A percentile compares a stretch with the other conserved stretches of the same genome.
phyloP scores from a whole-genome alignment of 2,797 vertebrate species.

The Fringilla coelebs region DNA sequence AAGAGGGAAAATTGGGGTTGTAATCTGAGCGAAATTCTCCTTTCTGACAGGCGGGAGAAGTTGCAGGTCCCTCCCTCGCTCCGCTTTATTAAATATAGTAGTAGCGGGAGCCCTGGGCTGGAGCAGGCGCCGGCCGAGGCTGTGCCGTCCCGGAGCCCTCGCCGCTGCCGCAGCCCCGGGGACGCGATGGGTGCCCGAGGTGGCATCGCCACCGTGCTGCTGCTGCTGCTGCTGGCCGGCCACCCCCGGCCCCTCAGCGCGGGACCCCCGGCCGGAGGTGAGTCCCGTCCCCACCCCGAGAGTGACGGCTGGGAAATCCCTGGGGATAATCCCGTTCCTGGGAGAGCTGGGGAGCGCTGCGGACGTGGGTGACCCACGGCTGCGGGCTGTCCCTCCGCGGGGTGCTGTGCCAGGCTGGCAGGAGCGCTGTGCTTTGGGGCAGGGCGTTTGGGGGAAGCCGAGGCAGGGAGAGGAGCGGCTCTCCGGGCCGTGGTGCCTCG shows the following conservation, averaged over 20 bases:
- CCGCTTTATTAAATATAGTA: conserved; percentile 70
- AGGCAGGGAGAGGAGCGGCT: not conserved
- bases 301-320: accelerated
- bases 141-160: not conserved
- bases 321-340: accelerated
- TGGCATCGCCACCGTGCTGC: not conserved
- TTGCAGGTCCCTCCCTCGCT: conserved; percentile 58
- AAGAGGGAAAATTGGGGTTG: conserved; percentile 48
- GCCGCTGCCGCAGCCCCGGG: not conserved
- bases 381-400: not conserved
- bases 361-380: not conserved
- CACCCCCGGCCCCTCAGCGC: not conserved
- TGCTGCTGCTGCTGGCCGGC: not conserved
- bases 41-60: conserved; percentile 63
- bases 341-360: not conserved
- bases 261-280: conserved; percentile 37
- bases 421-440: not conserved
- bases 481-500: accelerated
- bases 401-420: too few species aligned
- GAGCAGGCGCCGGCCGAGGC: not conserved
- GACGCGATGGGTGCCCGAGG: conserved; percentile 1
- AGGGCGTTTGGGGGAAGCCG: not conserved
- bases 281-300: not conserved
- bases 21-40: conserved; percentile 55
- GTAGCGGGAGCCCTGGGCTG: conserved; percentile 15